Evolutionary conservation across 2,888 invertebrate genomes (phyloP).

Genomic region (Hypselothyrea guttata): DNA sequence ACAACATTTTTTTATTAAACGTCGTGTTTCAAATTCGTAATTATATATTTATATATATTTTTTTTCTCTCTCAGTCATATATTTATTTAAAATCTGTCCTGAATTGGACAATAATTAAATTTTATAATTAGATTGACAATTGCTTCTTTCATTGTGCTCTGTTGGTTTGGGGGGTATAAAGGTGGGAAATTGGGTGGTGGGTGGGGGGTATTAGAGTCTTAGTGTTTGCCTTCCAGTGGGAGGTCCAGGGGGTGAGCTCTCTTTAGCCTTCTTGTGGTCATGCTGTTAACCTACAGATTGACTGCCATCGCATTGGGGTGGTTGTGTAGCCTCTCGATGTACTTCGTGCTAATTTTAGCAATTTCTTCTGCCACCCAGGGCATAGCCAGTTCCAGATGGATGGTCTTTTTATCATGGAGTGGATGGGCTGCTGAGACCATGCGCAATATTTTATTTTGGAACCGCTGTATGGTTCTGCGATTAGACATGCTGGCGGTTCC

Average conservation of each 20-base stretch:
- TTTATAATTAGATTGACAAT: background rate
- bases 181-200: background rate
- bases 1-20: no score
- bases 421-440: constrained; percentile 1
- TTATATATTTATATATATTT: no score
- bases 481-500: constrained; percentile 1
- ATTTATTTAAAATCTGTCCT: constrained; percentile 2
- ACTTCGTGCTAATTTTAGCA: background rate
- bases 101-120: constrained; percentile 1
- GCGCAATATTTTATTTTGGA: background rate
- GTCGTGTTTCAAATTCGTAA: no score
- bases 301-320: background rate
- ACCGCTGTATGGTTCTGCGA: background rate
- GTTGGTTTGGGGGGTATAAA: no score
- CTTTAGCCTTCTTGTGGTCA: background rate
- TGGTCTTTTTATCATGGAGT: background rate
- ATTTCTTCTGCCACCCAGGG: constrained; percentile 3
- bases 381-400: background rate
- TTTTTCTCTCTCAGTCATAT: background rate
- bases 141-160: background rate
- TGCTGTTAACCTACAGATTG: background rate
- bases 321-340: background rate
- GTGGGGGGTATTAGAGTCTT: background rate
- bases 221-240: background rate
- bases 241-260: background rate